Evolutionary conservation across 2,797 vertebrate species (phyloP).

Genomic region (Intellagama lesueurii): DNA sequence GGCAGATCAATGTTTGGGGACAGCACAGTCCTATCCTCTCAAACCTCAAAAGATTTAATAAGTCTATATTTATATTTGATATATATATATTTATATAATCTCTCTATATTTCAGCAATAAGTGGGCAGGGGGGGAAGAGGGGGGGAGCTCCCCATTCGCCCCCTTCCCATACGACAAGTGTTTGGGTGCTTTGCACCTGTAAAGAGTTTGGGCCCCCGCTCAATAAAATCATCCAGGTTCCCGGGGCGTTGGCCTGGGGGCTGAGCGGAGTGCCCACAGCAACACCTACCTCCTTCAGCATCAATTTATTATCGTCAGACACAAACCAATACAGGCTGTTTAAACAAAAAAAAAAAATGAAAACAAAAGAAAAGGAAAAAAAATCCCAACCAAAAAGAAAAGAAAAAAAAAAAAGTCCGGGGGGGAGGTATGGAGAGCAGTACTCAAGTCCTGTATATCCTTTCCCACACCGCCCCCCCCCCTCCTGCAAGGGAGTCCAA

Average conservation of each 20-base stretch:
- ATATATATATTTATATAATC: conserved; percentile 80
- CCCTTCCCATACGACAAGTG: conserved; percentile 53
- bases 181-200: conserved; percentile 42
- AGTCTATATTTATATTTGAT: conserved; percentile 67
- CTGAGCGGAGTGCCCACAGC: conserved; percentile 62
- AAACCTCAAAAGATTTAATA: conserved; percentile 75
- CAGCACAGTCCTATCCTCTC: conserved; percentile 72
- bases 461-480: conserved; percentile 58
- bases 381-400: conserved; percentile 72
- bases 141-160: conserved; percentile 47
- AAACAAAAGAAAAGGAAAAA: conserved; percentile 62
- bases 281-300: conserved; percentile 72
- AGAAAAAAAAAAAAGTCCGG: conserved; percentile 57
- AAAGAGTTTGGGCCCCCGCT: conserved; percentile 42
- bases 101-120: conserved; percentile 80
- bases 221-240: conserved; percentile 46
- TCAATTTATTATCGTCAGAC: conserved; percentile 70
- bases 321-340: conserved; percentile 72
- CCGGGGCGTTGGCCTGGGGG: conserved; percentile 23
- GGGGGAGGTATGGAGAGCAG: background rate
- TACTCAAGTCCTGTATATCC: conserved; percentile 38
- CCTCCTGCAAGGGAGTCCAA: conserved; percentile 60
- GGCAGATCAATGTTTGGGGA: conserved; percentile 57
- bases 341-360: conserved; percentile 68
- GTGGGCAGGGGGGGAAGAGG: conserved; percentile 51